Conservation (phyloP, 2,888 invertebrate genomes). For the Gandaritis pyraliata region DNA sequence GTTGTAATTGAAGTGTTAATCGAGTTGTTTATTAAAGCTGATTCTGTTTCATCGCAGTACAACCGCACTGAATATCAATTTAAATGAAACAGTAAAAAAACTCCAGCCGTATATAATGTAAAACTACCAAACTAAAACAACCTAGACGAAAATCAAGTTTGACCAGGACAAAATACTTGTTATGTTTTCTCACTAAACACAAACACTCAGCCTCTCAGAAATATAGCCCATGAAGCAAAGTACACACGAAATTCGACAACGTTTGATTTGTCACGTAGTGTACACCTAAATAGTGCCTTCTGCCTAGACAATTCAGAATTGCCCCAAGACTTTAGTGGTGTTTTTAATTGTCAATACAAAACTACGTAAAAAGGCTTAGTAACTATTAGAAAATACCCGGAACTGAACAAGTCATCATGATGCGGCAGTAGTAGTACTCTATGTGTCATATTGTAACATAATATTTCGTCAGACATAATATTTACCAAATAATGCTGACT, state of each 20-base stretch:
- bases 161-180: constrained; percentile 27
- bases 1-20: constrained; percentile 45
- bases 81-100: background rate
- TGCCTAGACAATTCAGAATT: no score
- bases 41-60: constrained; percentile 27
- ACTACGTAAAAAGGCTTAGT: constrained; percentile 11
- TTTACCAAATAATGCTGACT: no score
- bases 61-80: constrained; percentile 10
- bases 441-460: background rate
- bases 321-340: background rate
- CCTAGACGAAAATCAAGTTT: constrained; percentile 23
- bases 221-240: constrained; percentile 53
- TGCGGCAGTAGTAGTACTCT: background rate
- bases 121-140: constrained; percentile 15
- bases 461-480: constrained; percentile 22
- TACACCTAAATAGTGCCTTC: no score
- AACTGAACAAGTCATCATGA: constrained; percentile 19
- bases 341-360: background rate
- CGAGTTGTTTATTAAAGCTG: constrained; percentile 37
- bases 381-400: constrained; percentile 24
- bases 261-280: constrained; percentile 60
- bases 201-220: constrained; percentile 39
- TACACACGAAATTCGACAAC: constrained; percentile 46
- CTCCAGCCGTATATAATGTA: background rate
- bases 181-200: constrained; percentile 40